A percentile compares a stretch with the other conserved stretches of the same genome.
Evolutionary conservation across 2,888 invertebrate species (phyloP).

Genomic region (Oscheius myriophilus): DNA sequence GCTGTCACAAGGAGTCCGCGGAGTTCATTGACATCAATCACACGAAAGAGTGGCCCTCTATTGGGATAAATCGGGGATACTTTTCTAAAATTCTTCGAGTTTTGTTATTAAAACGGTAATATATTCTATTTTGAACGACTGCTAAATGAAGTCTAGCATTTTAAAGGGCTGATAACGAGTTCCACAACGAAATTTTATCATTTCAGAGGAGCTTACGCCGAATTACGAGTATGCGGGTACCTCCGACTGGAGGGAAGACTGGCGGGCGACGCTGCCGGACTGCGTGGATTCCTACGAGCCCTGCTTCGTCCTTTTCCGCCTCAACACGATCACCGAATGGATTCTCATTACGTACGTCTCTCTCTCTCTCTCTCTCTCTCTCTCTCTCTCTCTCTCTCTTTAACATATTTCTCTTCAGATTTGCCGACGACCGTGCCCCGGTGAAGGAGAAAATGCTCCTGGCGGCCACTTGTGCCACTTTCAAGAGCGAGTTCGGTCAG

Average conservation of each 20-base stretch:
- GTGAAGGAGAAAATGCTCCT: slow-evolving; percentile 96
- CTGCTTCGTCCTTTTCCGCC: slow-evolving; percentile 87
- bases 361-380: not conserved
- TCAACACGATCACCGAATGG: slow-evolving; percentile 85
- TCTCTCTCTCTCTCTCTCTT: not conserved
- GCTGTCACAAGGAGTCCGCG: no score
- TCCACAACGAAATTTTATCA: no score
- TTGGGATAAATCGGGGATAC: not conserved
- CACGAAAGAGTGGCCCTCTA: not conserved
- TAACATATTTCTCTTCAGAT: slow-evolving; percentile 77
- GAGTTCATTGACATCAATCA: no score
- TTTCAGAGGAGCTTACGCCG: slow-evolving; percentile 57
- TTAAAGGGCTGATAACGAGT: no score
- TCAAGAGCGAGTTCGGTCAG: slow-evolving; percentile 89
- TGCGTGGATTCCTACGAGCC: slow-evolving; percentile 77
- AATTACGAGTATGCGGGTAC: slow-evolving; percentile 61
- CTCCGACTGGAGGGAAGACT: slow-evolving; percentile 68
- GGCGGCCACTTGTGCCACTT: slow-evolving; percentile 94
- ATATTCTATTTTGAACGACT: no score
- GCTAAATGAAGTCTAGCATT: no score
- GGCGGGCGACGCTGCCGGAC: slow-evolving; percentile 64
- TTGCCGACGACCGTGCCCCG: slow-evolving; percentile 91
- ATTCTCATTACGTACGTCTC: slow-evolving; percentile 73
- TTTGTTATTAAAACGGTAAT: no score
- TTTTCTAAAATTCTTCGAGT: no score